Evolutionary conservation across 2,888 invertebrate species (phyloP).

Genomic region (Calameuta filiformis): DNA sequence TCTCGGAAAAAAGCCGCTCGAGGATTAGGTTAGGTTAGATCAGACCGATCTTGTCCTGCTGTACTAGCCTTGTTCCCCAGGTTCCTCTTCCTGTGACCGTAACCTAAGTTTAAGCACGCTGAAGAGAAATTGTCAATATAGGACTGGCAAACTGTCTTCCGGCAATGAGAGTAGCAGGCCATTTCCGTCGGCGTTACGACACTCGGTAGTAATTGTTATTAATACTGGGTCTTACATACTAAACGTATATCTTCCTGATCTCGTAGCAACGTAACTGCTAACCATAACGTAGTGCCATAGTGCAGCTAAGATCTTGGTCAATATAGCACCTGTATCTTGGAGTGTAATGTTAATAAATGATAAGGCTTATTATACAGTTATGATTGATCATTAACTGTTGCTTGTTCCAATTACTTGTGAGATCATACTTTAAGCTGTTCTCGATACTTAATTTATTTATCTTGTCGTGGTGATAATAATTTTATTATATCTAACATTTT

Average conservation of each 20-base stretch:
- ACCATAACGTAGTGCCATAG: background rate
- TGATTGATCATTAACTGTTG: background rate
- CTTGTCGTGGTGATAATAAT: background rate
- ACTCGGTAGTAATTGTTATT: background rate
- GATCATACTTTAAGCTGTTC: background rate
- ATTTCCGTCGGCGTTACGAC: background rate
- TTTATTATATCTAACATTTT: background rate
- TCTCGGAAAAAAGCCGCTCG: background rate
- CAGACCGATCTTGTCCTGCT: background rate
- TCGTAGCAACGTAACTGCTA: background rate
- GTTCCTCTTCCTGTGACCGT: background rate
- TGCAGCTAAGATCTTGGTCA: background rate
- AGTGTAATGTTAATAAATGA: background rate
- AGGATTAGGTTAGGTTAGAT: background rate
- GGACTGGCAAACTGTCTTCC: background rate
- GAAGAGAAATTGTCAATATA: background rate
- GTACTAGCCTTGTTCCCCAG: background rate
- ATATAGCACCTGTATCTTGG: background rate
- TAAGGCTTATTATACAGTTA: background rate
- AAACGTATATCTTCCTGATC: background rate
- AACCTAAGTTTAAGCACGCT: background rate
- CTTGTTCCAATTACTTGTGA: background rate
- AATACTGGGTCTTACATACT: background rate
- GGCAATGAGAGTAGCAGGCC: background rate
- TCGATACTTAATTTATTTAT: background rate